These are phyloP conservation scores for Albula glossodonta DNA, from an alignment of 2,113 vertebrate genomes.

Conservation along the genomic window DNA sequence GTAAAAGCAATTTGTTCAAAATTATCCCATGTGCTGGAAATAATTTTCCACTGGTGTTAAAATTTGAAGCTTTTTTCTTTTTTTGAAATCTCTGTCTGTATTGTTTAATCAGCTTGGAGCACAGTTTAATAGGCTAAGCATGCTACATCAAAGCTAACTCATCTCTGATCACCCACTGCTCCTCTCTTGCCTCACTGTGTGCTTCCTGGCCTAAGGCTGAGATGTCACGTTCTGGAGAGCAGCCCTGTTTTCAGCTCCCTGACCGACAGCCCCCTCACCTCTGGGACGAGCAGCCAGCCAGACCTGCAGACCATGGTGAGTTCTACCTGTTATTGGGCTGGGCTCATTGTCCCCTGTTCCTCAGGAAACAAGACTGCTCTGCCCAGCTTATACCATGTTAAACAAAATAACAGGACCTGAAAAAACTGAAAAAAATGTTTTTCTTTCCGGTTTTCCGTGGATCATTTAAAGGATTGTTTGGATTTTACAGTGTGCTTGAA, in stretches of 20 bases:
- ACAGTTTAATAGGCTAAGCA: too few species aligned
- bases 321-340: not conserved
- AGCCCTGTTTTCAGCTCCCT: slow-evolving; percentile 68
- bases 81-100: too few species aligned
- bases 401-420: too few species aligned
- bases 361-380: not conserved
- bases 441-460: not conserved
- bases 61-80: too few species aligned
- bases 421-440: not conserved
- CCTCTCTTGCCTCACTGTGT: slow-evolving; percentile 18
- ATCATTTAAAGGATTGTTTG: not conserved
- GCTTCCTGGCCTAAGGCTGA: slow-evolving; percentile 70
- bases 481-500: not conserved
- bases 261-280: slow-evolving; percentile 64
- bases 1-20: too few species aligned
- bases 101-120: too few species aligned
- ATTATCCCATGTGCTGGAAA: too few species aligned
- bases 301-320: slow-evolving; percentile 82
- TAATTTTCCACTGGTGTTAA: too few species aligned
- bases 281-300: slow-evolving; percentile 65
- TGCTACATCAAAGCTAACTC: too few species aligned
- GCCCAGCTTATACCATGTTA: not conserved
- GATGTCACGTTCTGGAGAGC: slow-evolving; percentile 84
- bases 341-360: not conserved
- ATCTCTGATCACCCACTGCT: not conserved